These are phyloP conservation scores for Nixonia krombeini DNA, from an alignment of 1,140 invertebrate species.

Conservation along the genomic window DNA sequence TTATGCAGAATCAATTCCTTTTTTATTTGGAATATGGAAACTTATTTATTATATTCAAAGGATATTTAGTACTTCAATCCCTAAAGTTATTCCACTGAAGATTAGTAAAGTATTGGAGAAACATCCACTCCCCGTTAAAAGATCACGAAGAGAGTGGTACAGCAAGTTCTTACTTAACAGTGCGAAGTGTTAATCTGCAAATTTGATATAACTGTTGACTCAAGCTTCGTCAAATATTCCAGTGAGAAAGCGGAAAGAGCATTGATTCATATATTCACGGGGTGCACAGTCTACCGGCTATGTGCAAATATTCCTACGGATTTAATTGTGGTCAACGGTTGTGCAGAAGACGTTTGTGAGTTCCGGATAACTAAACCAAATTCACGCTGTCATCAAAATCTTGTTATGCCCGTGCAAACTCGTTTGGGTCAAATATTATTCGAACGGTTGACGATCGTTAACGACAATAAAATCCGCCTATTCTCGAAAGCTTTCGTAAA, in stretches of 20 bases:
- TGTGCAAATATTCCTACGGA: conserved; percentile 60
- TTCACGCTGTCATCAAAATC: conserved; percentile 54
- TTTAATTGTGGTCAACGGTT: conserved; percentile 63
- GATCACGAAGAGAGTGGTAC: too few relatives aligned
- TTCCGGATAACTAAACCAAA: conserved; percentile 66
- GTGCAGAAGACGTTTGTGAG: conserved; percentile 52
- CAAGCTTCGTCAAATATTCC: conserved; percentile 41
- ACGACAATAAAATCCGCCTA: conserved; percentile 9
- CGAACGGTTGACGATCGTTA: conserved; percentile 27
- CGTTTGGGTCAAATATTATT: conserved; percentile 41
- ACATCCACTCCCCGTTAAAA: too few relatives aligned
- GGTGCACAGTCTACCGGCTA: conserved; percentile 51
- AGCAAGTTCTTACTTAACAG: too few relatives aligned
- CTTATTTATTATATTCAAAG: too few relatives aligned
- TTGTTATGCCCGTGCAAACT: conserved; percentile 41
- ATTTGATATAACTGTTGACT: conserved; percentile 45
- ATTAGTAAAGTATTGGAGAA: too few relatives aligned
- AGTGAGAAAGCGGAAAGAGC: conserved; percentile 43
- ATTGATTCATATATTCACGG: conserved; percentile 38
- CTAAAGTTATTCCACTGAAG: too few relatives aligned
- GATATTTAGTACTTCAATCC: too few relatives aligned
- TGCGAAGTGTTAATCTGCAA: conserved; percentile 45
- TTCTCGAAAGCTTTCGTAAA: too few relatives aligned
- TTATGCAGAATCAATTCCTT: too few relatives aligned
- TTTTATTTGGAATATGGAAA: too few relatives aligned